Base-by-base conservation (phyloP, 1,140 invertebrate species). In the Episyrphus balteatus region DNA sequence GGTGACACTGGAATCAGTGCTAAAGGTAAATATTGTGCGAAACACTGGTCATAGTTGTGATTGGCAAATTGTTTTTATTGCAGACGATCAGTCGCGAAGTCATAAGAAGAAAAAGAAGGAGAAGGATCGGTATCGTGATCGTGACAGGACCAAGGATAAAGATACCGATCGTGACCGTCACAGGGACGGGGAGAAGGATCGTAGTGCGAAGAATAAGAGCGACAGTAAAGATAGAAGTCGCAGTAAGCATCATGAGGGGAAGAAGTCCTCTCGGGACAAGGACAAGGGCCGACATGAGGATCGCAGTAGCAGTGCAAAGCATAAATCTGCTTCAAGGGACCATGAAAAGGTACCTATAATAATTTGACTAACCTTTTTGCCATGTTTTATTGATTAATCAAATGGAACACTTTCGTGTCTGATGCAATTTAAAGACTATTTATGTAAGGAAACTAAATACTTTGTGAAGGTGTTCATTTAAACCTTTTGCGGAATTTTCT, bases 51-150 rank as follows among this genome's bases (percentile, higher is more conserved):
- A 26, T 26, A 8, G 21, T 26, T 26, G 21, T 3, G 3, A 26
- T 26, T 26, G 21, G 21, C 21, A 26, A 26, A 26, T 26, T 26
- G 3, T 36, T 36, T 36, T n/a, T 36, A 5, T 36, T 6, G 34
- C n/a, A 44, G 43, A 44, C 33, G 38, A 40, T 1, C 14, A 11
- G 7, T 32, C 32, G 32, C 31, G 42, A 11, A 49, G 30, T 44
- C 48, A 49, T 18, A 49, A 49, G 30, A 49, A 49, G 15, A 49
- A 49, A n/a, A 49, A 45, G 34, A 44, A 45, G 18, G 48, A 48
- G 11, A 42, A 32, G 30, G 47, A 48, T 32, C 14, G 36, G 30
- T 34, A 44, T 14, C 32, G 18, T 10, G 47, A 44, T 1, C 10
- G 47, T 15, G 42, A 49, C 31, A 39, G 40, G 39, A 42, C 38